Evolutionary conservation across 1,140 invertebrate species (phyloP).

Genomic region (Zaprionus vittiger): DNA sequence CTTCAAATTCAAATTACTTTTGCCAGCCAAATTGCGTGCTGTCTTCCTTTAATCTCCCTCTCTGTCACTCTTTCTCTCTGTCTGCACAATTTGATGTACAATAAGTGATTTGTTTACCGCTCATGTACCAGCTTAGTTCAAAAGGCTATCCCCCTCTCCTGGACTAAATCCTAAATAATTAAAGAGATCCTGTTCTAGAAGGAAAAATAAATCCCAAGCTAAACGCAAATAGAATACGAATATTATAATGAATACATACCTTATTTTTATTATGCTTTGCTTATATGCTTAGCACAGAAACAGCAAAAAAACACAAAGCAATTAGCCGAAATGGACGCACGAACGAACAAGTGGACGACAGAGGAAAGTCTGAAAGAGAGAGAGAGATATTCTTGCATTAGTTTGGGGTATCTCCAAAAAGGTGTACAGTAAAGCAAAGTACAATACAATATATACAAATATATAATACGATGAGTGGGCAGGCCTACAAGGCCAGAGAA

Average conservation of each 20-base stretch:
- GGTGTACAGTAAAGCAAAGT: constrained; percentile 20
- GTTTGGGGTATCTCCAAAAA: constrained; percentile 16
- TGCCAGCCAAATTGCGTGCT: constrained; percentile 33
- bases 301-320: constrained; percentile 60
- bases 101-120: constrained; percentile 49
- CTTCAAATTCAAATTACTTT: constrained; percentile 40
- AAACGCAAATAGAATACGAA: constrained; percentile 44
- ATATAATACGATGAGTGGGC: constrained; percentile 25
- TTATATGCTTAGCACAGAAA: constrained; percentile 27
- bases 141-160: not conserved
- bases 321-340: constrained; percentile 75
- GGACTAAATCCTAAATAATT: constrained; percentile 55
- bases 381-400: constrained; percentile 75
- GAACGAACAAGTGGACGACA: constrained; percentile 22
- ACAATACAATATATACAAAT: constrained; percentile 22
- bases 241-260: constrained; percentile 59
- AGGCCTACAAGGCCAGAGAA: not conserved
- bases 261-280: constrained; percentile 26
- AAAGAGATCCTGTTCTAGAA: constrained; percentile 40
- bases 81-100: constrained; percentile 41
- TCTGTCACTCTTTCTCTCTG: not conserved
- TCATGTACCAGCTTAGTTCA: not conserved
- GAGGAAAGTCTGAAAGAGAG: constrained; percentile 38
- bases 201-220: constrained; percentile 15
- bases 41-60: not conserved